Evolutionary conservation across 2,888 invertebrate species (phyloP).

Genomic region (Ichneumon xanthorius): DNA sequence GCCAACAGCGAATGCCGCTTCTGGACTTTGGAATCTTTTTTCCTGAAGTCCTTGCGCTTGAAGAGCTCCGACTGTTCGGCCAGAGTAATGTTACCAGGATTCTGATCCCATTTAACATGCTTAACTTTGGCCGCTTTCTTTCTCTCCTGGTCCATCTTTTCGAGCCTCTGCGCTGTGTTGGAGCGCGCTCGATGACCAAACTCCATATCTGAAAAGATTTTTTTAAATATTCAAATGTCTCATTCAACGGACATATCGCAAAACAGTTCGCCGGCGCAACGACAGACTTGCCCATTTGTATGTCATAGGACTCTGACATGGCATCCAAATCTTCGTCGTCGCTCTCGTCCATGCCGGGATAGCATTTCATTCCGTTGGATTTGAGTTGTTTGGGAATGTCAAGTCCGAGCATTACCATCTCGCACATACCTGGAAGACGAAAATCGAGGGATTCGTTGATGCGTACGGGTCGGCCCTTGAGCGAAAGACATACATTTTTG

Average conservation of each 20-base stretch:
- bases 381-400: constrained; percentile 89
- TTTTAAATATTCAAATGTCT: neutral
- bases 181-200: constrained; percentile 90
- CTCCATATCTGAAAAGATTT: constrained; percentile 82
- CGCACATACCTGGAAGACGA: constrained; percentile 90
- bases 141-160: constrained; percentile 94
- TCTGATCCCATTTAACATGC: constrained; percentile 90
- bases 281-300: constrained; percentile 87
- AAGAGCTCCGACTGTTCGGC: constrained; percentile 88
- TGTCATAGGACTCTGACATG: constrained; percentile 91
- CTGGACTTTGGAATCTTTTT: constrained; percentile 71
- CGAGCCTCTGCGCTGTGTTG: constrained; percentile 95
- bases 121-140: constrained; percentile 92
- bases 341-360: constrained; percentile 92
- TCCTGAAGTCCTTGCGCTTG: constrained; percentile 85
- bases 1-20: constrained; percentile 89
- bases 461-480: neutral
- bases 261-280: neutral
- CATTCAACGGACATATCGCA: neutral
- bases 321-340: constrained; percentile 91
- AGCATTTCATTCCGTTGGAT: constrained; percentile 88
- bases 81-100: constrained; percentile 85
- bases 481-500: neutral
- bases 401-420: constrained; percentile 95
- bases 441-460: neutral